Evolutionary conservation across 2,113 vertebrate species (phyloP), one percentile per base, ranked within the genome.

Genomic region (Rhagologus leucostigma): DNA sequence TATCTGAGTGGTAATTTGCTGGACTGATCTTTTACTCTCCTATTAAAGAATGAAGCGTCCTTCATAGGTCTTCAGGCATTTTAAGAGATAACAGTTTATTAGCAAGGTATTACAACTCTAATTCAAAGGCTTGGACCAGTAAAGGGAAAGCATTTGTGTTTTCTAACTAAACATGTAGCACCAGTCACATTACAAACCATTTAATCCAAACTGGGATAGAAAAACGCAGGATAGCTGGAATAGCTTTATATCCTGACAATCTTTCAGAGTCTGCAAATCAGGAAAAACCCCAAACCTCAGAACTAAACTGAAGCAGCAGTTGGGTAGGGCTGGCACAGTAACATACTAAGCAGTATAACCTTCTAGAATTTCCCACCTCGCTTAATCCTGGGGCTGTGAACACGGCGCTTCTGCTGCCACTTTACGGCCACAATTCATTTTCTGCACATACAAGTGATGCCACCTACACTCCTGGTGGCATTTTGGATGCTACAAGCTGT

Each of bases 321-420:
- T 39, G 68, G 30, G 21, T 35, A 64, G 59, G 46, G 62, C 12
- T 49, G 22, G 29, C 86, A 73, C 18, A 50, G 39, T 4, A 49
- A 85, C 13, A 26, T 4, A 42, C 3, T 15, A 19, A 81, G 60
- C 69, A 76, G 27, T 3, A 44, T 10, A 79, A 63, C 11, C 10
- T 20, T 13, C 46, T 49, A 49, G 32, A 63, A 11, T 8, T 60
- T 13, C 55, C 33, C 35, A 39, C 26, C 41, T 52, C 22, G 6
- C 41, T 85, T 46, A 32, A 47, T 13, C 39, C 78, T 24, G 41
- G 17, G 13, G 67, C 49, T 74, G n/a, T 8, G 30, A 49, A 59
- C 18, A 12, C 1, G 0, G 21, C 0, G 0, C 27, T 88, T 22
- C 65, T 55, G 82, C 67, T 46, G 35, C 16, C 0, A 0, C 56